phyloP scores from a whole-genome alignment of 2,797 vertebrate genomes.

The Macropodus opercularis region DNA sequence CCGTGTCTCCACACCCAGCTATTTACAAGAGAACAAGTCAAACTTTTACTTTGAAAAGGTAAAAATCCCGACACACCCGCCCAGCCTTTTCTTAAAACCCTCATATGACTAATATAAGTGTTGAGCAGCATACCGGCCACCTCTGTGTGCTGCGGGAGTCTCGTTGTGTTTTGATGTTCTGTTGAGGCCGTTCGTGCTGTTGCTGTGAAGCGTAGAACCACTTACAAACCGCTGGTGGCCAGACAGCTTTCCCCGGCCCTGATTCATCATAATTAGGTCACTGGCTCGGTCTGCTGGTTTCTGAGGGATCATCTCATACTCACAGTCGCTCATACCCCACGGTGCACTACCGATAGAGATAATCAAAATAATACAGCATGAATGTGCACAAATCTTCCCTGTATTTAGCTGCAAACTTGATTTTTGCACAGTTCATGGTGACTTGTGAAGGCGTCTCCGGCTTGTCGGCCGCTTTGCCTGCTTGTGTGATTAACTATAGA shows the following conservation, averaged over 20 bases:
- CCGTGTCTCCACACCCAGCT: not conserved
- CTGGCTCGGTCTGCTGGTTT: conserved; percentile 57
- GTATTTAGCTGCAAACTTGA: conserved; percentile 7
- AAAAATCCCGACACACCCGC: not conserved
- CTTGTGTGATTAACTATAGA: conserved; percentile 25
- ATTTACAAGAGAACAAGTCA: not conserved
- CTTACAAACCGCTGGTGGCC: conserved; percentile 64
- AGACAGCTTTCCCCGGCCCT: conserved; percentile 60
- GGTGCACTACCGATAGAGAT: conserved; percentile 15
- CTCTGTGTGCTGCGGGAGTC: conserved; percentile 9
- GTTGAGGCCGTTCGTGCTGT: conserved; percentile 44
- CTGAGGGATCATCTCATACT: conserved; percentile 57
- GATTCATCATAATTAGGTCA: conserved; percentile 79
- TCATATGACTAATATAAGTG: conserved; percentile 2
- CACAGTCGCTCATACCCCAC: conserved; percentile 28
- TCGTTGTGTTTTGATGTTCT: conserved; percentile 39
- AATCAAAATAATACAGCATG: conserved; percentile 36
- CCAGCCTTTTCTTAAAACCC: not conserved
- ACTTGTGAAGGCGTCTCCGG: conserved; percentile 17
- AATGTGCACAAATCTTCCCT: conserved; percentile 19
- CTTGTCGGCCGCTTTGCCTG: conserved; percentile 12
- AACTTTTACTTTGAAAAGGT: not conserved
- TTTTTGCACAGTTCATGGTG: conserved; percentile 10
- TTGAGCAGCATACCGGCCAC: not conserved
- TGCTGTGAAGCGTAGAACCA: conserved; percentile 54